Evolutionary conservation across 2,888 invertebrate genomes (phyloP).

Genomic region (Chrysolina americana): DNA sequence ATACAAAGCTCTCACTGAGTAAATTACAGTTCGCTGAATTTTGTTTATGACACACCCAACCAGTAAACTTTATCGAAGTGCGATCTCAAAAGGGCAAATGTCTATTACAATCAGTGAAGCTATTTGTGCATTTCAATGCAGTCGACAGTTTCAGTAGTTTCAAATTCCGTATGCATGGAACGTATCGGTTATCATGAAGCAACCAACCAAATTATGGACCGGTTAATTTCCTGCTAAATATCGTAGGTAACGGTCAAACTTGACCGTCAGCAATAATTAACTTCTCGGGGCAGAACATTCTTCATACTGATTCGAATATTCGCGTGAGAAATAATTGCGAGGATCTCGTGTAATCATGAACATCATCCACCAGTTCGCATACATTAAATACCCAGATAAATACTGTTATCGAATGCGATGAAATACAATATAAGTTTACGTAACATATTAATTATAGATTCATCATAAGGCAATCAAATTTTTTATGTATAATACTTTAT

Average conservation of each 20-base stretch:
- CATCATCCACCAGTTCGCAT: neutral
- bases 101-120: neutral
- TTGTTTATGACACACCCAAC: too few species aligned
- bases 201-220: neutral
- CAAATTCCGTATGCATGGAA: neutral
- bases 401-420: neutral
- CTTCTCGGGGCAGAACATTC: slow-evolving; percentile 1
- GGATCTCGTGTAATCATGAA: neutral
- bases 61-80: too few species aligned
- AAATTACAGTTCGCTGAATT: too few species aligned
- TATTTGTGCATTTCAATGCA: neutral
- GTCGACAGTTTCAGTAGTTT: neutral
- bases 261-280: slow-evolving; percentile 13
- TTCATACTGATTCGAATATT: neutral
- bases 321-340: slow-evolving; percentile 1
- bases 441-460: neutral
- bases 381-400: neutral
- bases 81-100: neutral
- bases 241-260: slow-evolving; percentile 14
- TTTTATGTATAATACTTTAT: neutral
- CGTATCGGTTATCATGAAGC: neutral
- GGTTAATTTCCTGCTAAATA: slow-evolving; percentile 1
- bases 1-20: too few species aligned
- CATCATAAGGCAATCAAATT: neutral
- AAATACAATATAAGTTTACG: neutral